phyloP scores from a whole-genome alignment of 2,797 vertebrate species.

The Anguilla pacifica region DNA sequence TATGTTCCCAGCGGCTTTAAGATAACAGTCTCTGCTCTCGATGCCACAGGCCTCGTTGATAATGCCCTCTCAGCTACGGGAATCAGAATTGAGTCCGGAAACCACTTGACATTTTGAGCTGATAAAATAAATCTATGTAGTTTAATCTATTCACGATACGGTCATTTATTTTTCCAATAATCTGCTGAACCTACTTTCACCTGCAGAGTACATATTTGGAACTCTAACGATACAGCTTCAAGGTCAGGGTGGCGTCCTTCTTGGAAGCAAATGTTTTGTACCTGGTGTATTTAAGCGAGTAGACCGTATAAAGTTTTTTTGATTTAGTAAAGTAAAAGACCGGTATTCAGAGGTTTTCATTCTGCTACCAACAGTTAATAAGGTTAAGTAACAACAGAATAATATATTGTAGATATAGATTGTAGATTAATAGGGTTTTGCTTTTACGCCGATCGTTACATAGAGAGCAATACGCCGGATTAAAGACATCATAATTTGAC shows the following conservation, averaged over 20 bases:
- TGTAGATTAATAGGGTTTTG: background rate
- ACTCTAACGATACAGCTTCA: background rate
- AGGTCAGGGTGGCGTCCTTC: background rate
- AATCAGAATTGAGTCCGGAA: background rate
- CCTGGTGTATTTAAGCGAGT: background rate
- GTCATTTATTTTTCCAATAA: constrained; percentile 13
- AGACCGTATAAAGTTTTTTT: background rate
- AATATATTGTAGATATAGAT: background rate
- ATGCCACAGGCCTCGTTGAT: constrained; percentile 21
- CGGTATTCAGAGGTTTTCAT: background rate
- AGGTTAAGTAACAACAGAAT: background rate
- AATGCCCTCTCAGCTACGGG: background rate
- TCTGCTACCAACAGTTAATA: constrained; percentile 11
- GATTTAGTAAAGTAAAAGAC: background rate
- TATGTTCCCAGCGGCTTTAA: background rate
- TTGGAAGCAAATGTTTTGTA: background rate
- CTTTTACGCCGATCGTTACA: background rate
- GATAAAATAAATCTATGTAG: constrained; percentile 1
- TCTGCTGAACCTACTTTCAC: background rate
- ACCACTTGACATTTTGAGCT: constrained; percentile 15
- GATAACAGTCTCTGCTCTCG: background rate
- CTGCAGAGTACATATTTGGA: background rate
- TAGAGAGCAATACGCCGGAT: background rate
- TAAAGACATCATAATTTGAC: constrained; percentile 26
- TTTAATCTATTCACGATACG: background rate